These are phyloP conservation scores for Schizopygopsis malacanthus DNA, from an alignment of 2,797 vertebrate genomes.

Conservation along the genomic window DNA sequence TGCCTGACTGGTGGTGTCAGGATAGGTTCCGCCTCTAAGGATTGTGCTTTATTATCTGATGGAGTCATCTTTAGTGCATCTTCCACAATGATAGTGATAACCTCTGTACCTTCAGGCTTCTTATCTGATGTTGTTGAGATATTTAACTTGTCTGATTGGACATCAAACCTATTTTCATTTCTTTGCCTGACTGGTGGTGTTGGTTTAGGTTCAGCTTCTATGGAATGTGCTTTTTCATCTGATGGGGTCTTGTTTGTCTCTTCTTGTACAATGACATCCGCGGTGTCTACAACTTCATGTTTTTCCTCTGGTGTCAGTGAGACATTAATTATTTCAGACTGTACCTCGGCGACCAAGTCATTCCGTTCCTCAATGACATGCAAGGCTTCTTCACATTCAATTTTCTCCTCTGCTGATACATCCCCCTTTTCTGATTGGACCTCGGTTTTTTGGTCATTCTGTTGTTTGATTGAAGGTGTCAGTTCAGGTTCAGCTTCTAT, in stretches of 20 bases:
- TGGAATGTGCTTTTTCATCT: conserved; percentile 25
- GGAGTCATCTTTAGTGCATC: not conserved
- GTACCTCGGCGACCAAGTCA: conserved; percentile 19
- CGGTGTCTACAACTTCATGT: not conserved
- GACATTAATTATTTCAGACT: not conserved
- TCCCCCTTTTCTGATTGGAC: not conserved
- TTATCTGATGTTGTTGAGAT: not conserved
- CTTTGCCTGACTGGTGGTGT: conserved; percentile 36
- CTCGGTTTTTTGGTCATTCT: conserved; percentile 24
- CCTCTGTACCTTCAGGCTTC: not conserved
- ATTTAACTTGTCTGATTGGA: conserved; percentile 1
- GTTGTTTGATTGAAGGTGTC: conserved; percentile 25
- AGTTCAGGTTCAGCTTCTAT: conserved; percentile 17
- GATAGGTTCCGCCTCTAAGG: not conserved
- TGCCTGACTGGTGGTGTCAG: conserved; percentile 25
- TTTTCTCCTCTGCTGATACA: not conserved
- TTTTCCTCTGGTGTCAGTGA: not conserved
- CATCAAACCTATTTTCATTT: conserved; percentile 6
- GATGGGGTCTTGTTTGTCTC: not conserved
- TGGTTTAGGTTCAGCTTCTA: conserved; percentile 24
- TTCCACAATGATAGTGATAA: not conserved
- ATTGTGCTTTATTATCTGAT: not conserved
- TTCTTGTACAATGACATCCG: not conserved
- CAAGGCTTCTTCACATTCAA: not conserved
- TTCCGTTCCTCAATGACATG: not conserved